A percentile compares a stretch with the other conserved stretches of the same genome.
These are phyloP conservation scores for Meloidogyne exigua DNA, from an alignment of 1,140 invertebrate species.

Conservation along the genomic window DNA sequence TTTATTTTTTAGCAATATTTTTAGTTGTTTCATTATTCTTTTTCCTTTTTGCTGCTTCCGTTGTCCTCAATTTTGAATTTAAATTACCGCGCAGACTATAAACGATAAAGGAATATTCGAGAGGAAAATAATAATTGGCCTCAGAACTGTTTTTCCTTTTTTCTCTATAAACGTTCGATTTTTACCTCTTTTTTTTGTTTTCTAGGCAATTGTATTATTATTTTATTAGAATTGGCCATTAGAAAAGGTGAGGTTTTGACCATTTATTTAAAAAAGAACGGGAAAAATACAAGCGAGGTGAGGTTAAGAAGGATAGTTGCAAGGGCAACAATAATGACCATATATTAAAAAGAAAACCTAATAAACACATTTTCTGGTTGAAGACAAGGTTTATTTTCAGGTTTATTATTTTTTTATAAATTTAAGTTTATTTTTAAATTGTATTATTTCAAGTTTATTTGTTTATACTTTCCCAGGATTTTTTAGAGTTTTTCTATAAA, in stretches of 20 bases:
- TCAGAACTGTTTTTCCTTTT: background rate
- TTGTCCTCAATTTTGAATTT: background rate
- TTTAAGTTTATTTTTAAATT: background rate
- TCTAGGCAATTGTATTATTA: background rate
- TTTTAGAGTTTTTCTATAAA: no score
- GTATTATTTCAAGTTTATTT: no score
- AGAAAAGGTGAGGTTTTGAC: background rate
- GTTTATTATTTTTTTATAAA: background rate
- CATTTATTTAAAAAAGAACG: background rate
- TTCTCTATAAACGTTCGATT: background rate
- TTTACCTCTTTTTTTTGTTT: background rate
- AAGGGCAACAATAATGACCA: background rate
- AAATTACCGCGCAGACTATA: background rate
- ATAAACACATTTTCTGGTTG: background rate
- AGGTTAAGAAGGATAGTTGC: background rate
- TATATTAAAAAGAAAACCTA: background rate
- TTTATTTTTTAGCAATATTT: background rate
- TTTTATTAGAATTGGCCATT: background rate
- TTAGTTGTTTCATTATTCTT: background rate
- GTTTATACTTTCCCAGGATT: no score
- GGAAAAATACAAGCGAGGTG: background rate
- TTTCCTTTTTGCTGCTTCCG: background rate
- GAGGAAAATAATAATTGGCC: conserved; percentile 2
- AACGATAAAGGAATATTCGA: background rate
- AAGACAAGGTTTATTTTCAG: background rate